Percentiles rank a stretch among this genome's conserved stretches.
phyloP scores from a whole-genome alignment of 2,113 vertebrate genomes.

The Seriola quinqueradiata region DNA sequence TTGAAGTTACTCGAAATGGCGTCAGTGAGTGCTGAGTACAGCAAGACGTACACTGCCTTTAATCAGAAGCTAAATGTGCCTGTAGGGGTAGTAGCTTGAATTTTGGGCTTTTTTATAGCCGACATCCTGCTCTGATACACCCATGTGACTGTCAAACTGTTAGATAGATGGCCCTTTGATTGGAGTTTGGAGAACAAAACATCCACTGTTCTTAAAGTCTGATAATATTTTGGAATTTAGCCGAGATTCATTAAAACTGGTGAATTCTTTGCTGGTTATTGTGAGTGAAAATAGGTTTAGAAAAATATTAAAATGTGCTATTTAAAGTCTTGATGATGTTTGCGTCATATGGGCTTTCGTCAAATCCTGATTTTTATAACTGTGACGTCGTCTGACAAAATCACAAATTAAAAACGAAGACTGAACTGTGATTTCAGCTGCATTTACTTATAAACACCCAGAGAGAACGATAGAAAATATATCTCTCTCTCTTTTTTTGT shows the following conservation, averaged over 20 bases:
- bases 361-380: no score
- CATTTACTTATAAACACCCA: no score
- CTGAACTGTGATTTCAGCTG: no score
- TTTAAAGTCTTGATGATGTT: no score
- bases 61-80: neutral
- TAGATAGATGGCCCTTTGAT: neutral
- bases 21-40: neutral
- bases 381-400: no score
- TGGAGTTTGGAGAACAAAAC: constrained; percentile 10
- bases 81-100: neutral
- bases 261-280: neutral
- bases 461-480: no score
- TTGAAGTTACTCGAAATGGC: neutral
- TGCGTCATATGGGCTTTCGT: no score
- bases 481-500: no score
- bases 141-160: constrained; percentile 26
- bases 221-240: neutral
- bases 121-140: neutral
- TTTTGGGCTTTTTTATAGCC: constrained; percentile 22
- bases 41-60: neutral
- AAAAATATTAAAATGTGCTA: no score
- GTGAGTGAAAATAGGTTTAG: no score
- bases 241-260: neutral
- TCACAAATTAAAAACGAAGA: no score
- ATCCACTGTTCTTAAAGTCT: neutral